Evolutionary conservation across 1,140 invertebrate species (phyloP).

Genomic region (Ostrea denselamellosa): DNA sequence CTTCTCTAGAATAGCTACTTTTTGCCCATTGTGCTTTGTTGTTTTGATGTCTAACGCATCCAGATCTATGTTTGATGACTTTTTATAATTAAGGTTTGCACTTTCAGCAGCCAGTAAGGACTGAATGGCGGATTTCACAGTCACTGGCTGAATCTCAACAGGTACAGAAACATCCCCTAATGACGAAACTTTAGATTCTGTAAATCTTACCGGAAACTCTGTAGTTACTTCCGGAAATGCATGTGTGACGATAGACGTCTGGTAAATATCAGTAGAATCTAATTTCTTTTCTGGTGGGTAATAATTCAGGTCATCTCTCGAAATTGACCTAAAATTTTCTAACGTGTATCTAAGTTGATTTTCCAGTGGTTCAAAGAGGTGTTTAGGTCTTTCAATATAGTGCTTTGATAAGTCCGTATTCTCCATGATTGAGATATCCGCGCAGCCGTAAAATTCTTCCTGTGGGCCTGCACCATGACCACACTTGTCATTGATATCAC

Average conservation of each 20-base stretch:
- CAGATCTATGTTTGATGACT: not conserved
- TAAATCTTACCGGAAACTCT: not conserved
- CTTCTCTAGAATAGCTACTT: conserved; percentile 35
- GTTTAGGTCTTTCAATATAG: not conserved
- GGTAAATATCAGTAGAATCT: not conserved
- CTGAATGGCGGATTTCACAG: not conserved
- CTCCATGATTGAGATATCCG: conserved; percentile 54
- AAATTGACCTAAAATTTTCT: conserved; percentile 11
- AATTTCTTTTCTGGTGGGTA: not conserved
- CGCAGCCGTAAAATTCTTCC: conserved; percentile 66
- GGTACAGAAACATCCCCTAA: not conserved
- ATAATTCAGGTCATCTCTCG: not conserved
- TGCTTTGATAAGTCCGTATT: not conserved
- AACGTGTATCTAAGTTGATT: not conserved
- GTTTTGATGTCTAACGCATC: not conserved
- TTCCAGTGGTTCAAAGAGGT: not conserved
- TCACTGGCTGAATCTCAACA: not conserved
- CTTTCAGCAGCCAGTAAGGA: not conserved
- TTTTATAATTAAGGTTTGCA: not conserved
- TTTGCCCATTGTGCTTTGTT: conserved; percentile 10
- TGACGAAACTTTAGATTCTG: not conserved
- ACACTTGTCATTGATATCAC: conserved; percentile 42
- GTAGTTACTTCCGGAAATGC: not conserved
- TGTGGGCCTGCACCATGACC: conserved; percentile 55
- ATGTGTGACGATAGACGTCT: not conserved